Evolutionary conservation across 2,888 invertebrate genomes (phyloP), one percentile per base, ranked within the genome.

Genomic region (Cataglyphis albicans): DNA sequence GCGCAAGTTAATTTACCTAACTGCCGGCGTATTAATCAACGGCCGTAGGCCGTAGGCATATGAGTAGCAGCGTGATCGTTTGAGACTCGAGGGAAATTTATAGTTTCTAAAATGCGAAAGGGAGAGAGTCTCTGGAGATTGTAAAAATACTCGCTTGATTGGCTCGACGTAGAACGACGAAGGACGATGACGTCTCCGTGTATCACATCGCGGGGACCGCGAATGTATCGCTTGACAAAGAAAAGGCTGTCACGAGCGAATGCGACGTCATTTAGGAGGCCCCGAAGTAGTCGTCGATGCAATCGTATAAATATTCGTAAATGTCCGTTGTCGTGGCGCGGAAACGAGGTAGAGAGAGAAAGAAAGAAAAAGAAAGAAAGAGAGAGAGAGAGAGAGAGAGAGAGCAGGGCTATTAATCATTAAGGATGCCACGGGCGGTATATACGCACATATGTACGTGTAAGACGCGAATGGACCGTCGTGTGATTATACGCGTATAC

Each of bases 301-400:
- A 82, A 75, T 91, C 92, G 90, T 90, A 93, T 93, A 93, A 93
- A 93, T 93, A 93, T 92, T 90, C 88, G 90, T 90, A 89, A 92
- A 92, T 92, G 91, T 92, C 90, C 91, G 91, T 90, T 89, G 91
- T 90, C 86, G 52, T n/a, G 52, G 15, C 88, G 86, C 82, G 90
- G 83, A 83, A 84, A 90, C 84, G 86, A 68, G 87, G n/a, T 6
- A 52, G 52, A n/a, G 52, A 18, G 6, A 44, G 18, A 81, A 52
- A 61, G 68, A 78, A 72, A 67, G 82, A 81, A 21, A 57, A 41
- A 68, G 76, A 68, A 29, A 18, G 10, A 41, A 12, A 48, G 48
- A 18, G 7, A 52, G 9, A 18, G 18, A 44, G 18, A 81, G 63
- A 61, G 73, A 81, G 75, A 67, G 83, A 81, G 64, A 57, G 55